These are phyloP conservation scores for Coptodon bakossiorum DNA, from an alignment of 2,113 vertebrate genomes.

Conservation along the genomic window DNA sequence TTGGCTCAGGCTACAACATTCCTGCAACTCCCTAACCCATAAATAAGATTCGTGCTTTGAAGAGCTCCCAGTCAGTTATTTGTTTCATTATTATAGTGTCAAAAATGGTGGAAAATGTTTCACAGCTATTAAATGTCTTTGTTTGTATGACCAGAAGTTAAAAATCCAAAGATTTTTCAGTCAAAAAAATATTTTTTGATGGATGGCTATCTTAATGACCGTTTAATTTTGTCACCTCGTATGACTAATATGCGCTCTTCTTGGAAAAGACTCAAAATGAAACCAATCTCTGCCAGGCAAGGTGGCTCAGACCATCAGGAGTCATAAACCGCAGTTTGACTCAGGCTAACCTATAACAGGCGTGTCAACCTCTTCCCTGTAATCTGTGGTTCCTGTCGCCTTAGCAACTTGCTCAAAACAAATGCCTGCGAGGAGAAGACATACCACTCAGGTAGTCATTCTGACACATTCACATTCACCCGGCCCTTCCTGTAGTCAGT, in stretches of 20 bases:
- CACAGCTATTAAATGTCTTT: background rate
- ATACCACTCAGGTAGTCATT: slow-evolving; percentile 43
- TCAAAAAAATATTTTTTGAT: background rate
- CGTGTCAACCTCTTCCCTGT: slow-evolving; percentile 66
- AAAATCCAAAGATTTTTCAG: background rate
- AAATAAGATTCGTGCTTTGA: background rate
- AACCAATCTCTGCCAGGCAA: slow-evolving; percentile 39
- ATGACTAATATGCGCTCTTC: background rate
- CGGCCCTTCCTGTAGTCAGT: slow-evolving; percentile 50
- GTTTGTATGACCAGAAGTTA: background rate
- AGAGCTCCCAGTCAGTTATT: background rate
- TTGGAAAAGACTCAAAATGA: background rate
- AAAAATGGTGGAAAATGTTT: background rate
- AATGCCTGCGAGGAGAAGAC: slow-evolving; percentile 45
- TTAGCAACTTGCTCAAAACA: slow-evolving; percentile 60
- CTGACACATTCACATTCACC: slow-evolving; percentile 53
- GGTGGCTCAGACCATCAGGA: slow-evolving; percentile 53
- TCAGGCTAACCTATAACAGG: slow-evolving; percentile 58
- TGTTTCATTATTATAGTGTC: background rate
- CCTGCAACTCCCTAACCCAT: background rate
- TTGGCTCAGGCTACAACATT: slow-evolving; percentile 32
- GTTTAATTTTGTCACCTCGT: background rate
- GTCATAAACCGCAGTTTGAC: slow-evolving; percentile 69
- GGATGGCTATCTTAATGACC: background rate
- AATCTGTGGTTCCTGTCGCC: slow-evolving; percentile 68